Base-by-base conservation (phyloP, 2,888 invertebrate species). In the Augochlorella aurata region DNA sequence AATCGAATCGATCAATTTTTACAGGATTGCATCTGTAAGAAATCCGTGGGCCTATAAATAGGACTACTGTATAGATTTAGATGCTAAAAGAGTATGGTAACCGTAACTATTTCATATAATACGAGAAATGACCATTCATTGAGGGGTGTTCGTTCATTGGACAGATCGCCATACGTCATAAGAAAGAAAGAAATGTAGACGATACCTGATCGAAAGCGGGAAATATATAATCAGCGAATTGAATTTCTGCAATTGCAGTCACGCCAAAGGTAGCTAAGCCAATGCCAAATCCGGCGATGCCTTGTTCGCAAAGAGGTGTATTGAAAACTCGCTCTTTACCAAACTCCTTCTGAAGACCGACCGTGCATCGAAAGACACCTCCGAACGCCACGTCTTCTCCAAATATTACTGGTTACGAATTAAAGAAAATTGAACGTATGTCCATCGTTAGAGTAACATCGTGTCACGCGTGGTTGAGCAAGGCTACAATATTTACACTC, bases 361-460 rank as follows among this genome's bases (percentile, higher is more conserved):
- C 94, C 1, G 99, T 97, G 94, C 99, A 99, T 63, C 99, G 95
- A 94, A 99, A 99, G 0, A 99, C 99, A 2, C 99, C 99, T 50
- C 99, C 99, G 93, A 99, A 99, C 0, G 97, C 98, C 0, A 99
- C 98, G 94, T 99, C 99, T 94, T 99, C 99, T 0, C 99, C 99
- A 93, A 99, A 99, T 74, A 99, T 93, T 71, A 98, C 95, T 74
- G n/a, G 29, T 47, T 7, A 5, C 8, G 24, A 29, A 54, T 45
- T 45, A 38, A 38, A 38, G 38, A 38, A 38, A 38, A 38, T 38
- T 38, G 3, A 38, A 38, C 7, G 38, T 38, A 38, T 38, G 38
- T 38, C 38, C 4, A 38, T 38, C 38, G 38, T 38, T 29, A 29
- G 29, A 29, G 29, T 29, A 29, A 29, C 2, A 1, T 1, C 29